Percentiles rank a stretch among this genome's conserved stretches.
phyloP scores from a whole-genome alignment of 2,113 vertebrate genomes.

The Rhinichthys klamathensis region DNA sequence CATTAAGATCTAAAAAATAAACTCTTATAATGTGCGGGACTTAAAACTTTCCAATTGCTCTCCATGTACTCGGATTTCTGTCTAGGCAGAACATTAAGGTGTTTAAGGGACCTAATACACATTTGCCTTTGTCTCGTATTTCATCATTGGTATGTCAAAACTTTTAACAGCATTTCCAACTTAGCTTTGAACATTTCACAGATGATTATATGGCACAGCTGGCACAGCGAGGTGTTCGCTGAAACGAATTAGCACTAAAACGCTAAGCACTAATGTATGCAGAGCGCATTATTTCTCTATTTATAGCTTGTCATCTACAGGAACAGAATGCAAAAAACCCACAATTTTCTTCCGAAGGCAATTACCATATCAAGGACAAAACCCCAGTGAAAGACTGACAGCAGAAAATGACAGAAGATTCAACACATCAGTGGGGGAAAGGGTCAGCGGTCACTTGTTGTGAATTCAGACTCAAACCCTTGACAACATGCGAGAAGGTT shows the following conservation, averaged over 20 bases:
- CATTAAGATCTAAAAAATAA: not conserved
- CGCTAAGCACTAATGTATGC: slow-evolving; percentile 11
- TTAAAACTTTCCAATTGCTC: not conserved
- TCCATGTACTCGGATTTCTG: not conserved
- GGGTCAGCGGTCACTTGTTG: slow-evolving; percentile 37
- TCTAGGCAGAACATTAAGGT: not conserved
- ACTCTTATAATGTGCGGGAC: not conserved
- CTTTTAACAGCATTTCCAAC: slow-evolving; percentile 17
- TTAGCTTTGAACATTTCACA: not conserved
- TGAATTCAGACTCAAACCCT: no score
- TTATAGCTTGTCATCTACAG: slow-evolving; percentile 3
- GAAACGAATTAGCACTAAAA: slow-evolving; percentile 28
- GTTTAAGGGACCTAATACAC: not conserved
- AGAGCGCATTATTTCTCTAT: slow-evolving; percentile 11
- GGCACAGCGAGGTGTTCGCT: slow-evolving; percentile 16
- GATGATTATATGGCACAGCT: slow-evolving; percentile 19
- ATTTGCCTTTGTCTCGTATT: not conserved
- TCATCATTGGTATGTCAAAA: not conserved
- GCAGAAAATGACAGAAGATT: slow-evolving; percentile 19
- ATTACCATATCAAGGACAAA: slow-evolving; percentile 52
- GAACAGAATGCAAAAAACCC: not conserved
- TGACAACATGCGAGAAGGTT: not conserved
- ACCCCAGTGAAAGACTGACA: slow-evolving; percentile 23
- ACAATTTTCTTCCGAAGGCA: slow-evolving; percentile 38
- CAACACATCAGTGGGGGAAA: not conserved